These are phyloP conservation scores for Crambe crambe DNA, from an alignment of 37 sponge, comb jelly and placozoan genomes.

Conservation along the genomic window DNA sequence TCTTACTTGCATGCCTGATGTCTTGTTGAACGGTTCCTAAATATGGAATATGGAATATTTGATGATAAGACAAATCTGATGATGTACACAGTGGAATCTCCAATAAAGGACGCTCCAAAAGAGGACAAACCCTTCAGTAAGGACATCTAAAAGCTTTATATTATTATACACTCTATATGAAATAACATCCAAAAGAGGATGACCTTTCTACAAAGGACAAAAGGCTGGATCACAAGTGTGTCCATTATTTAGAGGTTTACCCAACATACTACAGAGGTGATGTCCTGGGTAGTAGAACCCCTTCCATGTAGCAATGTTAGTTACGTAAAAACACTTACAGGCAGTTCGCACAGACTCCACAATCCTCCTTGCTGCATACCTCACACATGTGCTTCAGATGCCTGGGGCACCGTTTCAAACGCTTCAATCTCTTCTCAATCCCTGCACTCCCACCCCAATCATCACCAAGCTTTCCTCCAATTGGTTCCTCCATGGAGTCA, in stretches of 20 bases:
- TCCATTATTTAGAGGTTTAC: background rate
- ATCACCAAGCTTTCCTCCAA: background rate
- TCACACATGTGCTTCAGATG: background rate
- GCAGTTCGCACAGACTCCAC: background rate
- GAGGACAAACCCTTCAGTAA: too few species aligned
- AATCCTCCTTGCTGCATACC: conserved; percentile 5
- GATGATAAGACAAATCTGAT: too few species aligned
- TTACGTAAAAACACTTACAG: background rate
- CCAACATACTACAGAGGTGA: background rate
- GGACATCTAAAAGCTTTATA: too few species aligned
- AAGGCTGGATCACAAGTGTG: too few species aligned
- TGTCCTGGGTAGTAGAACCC: background rate
- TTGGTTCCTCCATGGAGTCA: too few species aligned
- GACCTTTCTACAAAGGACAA: background rate
- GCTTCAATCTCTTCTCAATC: too few species aligned
- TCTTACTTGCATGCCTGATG: conserved; percentile 17
- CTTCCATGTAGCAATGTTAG: background rate
- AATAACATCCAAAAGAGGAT: too few species aligned
- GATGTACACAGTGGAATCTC: too few species aligned
- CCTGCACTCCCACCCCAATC: too few species aligned
- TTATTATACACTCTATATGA: background rate
- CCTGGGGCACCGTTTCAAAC: background rate
- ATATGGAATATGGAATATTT: too few species aligned
- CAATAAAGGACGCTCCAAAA: too few species aligned
- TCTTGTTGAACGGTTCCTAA: conserved; percentile 4